Evolutionary conservation across 2,113 vertebrate species (phyloP).

Genomic region (Dromiciops gliroides): DNA sequence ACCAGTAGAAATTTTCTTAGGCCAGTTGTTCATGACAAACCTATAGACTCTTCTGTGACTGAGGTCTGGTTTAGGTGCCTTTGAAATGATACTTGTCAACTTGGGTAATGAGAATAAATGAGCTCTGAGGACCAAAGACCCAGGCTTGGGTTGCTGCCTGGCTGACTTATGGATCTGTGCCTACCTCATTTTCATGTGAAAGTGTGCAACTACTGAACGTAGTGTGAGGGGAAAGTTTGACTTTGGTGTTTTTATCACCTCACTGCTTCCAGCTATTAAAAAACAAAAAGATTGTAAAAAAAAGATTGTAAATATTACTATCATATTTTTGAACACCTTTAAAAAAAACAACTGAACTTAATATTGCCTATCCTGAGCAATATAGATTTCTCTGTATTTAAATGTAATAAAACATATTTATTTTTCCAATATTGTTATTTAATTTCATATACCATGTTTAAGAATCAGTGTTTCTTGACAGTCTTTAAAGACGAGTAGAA

Average conservation of each 20-base stretch:
- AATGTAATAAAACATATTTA: constrained; percentile 97
- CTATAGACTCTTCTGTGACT: constrained; percentile 46
- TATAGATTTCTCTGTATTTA: constrained; percentile 92
- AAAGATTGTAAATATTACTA: constrained; percentile 70
- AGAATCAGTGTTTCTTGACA: constrained; percentile 85
- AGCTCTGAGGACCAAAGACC: constrained; percentile 61
- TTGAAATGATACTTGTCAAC: constrained; percentile 57
- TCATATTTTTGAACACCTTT: constrained; percentile 80
- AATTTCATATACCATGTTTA: constrained; percentile 91
- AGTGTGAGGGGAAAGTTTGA: constrained; percentile 80
- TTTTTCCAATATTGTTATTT: constrained; percentile 95
- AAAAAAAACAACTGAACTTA: constrained; percentile 88
- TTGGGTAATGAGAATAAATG: constrained; percentile 54
- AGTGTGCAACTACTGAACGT: constrained; percentile 81
- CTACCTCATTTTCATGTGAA: constrained; percentile 92
- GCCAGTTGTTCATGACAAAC: constrained; percentile 53
- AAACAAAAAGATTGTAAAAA: too few species aligned
- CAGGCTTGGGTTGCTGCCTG: constrained; percentile 77
- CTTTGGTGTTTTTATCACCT: constrained; percentile 71
- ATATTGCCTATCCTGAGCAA: constrained; percentile 90
- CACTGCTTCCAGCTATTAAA: constrained; percentile 76
- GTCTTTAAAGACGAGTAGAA: constrained; percentile 92
- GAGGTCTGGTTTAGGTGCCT: constrained; percentile 50
- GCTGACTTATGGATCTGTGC: constrained; percentile 84
- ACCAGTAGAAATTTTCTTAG: constrained; percentile 29